Conservation (phyloP, 2,113 vertebrate species). For the Notiomystis cincta region DNA sequence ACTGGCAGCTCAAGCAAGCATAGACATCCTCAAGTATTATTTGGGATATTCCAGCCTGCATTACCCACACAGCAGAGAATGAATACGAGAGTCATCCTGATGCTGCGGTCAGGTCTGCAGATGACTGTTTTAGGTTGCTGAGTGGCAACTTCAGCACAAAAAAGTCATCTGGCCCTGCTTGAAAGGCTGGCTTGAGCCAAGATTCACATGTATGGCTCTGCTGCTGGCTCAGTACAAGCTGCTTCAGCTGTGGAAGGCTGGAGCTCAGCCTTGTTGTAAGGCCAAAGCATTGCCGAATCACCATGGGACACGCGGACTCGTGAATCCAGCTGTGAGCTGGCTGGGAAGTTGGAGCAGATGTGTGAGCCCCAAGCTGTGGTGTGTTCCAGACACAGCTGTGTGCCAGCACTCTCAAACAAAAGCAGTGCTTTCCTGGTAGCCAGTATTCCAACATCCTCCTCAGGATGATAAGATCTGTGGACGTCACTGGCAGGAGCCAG, state of each 20-base stretch:
- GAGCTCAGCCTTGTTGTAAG: not conserved
- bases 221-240: not conserved
- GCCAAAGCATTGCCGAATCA: not conserved
- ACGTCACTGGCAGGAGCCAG: conserved; percentile 9
- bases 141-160: not conserved
- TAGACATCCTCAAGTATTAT: not conserved
- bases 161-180: not conserved
- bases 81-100: not conserved
- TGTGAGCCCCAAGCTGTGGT: not conserved
- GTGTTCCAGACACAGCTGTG: not conserved
- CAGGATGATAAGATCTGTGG: conserved; percentile 40
- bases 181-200: not conserved
- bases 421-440: conserved; percentile 15
- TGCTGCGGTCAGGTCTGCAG: not conserved
- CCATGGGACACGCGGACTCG: not conserved
- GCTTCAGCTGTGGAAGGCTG: not conserved
- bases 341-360: not conserved
- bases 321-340: conserved; percentile 22
- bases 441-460: not conserved
- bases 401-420: not conserved
- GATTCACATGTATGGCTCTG: not conserved
- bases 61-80: not conserved
- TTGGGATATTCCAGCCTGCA: not conserved
- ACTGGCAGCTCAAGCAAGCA: not conserved
- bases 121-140: not conserved